Evolutionary conservation across 2,888 invertebrate species (phyloP).

Genomic region (Nemapogon koenigi): DNA sequence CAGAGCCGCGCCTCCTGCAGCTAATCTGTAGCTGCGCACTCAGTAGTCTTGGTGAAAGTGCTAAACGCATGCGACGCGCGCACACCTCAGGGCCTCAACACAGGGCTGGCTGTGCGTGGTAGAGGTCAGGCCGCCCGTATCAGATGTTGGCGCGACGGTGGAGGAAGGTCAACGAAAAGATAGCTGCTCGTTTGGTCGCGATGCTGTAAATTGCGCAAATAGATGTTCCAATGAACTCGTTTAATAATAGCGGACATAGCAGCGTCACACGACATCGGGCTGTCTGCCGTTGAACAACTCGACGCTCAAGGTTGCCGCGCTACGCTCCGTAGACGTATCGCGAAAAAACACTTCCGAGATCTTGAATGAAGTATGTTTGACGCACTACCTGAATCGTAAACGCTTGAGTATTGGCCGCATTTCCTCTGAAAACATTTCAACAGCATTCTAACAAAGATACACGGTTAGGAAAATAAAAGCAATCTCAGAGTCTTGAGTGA

Average conservation of each 20-base stretch:
- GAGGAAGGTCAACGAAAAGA: not conserved
- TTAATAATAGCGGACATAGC: conserved; percentile 48
- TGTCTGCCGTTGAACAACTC: conserved; percentile 24
- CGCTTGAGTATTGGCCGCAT: too few relatives aligned
- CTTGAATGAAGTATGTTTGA: conserved; percentile 4
- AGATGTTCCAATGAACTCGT: conserved; percentile 65
- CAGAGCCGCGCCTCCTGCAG: conserved; percentile 25
- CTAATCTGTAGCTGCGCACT: too few relatives aligned
- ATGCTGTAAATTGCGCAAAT: conserved; percentile 61
- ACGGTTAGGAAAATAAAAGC: too few relatives aligned
- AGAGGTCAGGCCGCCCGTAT: not conserved
- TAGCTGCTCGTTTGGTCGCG: conserved; percentile 46
- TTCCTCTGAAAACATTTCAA: too few relatives aligned
- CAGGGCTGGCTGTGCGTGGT: not conserved
- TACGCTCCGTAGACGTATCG: conserved; percentile 8
- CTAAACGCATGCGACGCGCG: conserved; percentile 57
- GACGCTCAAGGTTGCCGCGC: conserved; percentile 11
- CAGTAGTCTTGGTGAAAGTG: too few relatives aligned
- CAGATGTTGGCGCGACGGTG: not conserved
- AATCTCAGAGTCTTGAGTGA: too few relatives aligned
- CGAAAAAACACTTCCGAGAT: conserved; percentile 3
- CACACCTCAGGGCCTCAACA: conserved; percentile 31
- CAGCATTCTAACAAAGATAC: too few relatives aligned
- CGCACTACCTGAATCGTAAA: too few relatives aligned
- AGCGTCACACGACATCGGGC: conserved; percentile 28